These are phyloP conservation scores for Drosophila stalkeri DNA, from an alignment of 2,888 invertebrate species.

Conservation along the genomic window DNA sequence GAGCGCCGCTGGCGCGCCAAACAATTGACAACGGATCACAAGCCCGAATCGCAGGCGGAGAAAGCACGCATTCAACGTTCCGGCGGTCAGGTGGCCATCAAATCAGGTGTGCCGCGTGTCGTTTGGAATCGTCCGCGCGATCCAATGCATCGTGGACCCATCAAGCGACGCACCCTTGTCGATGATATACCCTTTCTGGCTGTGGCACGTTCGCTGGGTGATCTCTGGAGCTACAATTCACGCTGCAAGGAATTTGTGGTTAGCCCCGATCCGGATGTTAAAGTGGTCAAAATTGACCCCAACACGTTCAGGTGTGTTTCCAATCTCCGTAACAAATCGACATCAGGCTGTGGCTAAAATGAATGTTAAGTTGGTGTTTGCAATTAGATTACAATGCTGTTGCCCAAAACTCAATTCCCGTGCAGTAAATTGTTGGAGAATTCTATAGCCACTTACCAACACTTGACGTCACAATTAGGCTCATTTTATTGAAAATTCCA, in stretches of 20 bases:
- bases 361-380: no score
- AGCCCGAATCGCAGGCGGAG: slow-evolving; percentile 95
- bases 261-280: slow-evolving; percentile 98
- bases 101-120: slow-evolving; percentile 96
- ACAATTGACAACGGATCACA: slow-evolving; percentile 96
- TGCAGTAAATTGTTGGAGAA: no score
- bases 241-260: slow-evolving; percentile 96
- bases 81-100: slow-evolving; percentile 92
- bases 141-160: slow-evolving; percentile 90
- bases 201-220: slow-evolving; percentile 97
- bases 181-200: slow-evolving; percentile 98
- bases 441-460: no score
- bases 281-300: slow-evolving; percentile 93
- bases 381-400: not conserved
- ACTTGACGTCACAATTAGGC: no score
- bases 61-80: slow-evolving; percentile 91
- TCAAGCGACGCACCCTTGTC: slow-evolving; percentile 94
- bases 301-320: slow-evolving; percentile 87
- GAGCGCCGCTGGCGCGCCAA: slow-evolving; percentile 91
- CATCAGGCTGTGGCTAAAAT: no score
- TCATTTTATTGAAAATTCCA: no score
- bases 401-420: not conserved
- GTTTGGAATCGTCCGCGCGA: slow-evolving; percentile 97
- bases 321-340: no score
- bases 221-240: slow-evolving; percentile 98